Base-by-base conservation (phyloP, 2,113 vertebrate species). In the Meriones unguiculatus region DNA sequence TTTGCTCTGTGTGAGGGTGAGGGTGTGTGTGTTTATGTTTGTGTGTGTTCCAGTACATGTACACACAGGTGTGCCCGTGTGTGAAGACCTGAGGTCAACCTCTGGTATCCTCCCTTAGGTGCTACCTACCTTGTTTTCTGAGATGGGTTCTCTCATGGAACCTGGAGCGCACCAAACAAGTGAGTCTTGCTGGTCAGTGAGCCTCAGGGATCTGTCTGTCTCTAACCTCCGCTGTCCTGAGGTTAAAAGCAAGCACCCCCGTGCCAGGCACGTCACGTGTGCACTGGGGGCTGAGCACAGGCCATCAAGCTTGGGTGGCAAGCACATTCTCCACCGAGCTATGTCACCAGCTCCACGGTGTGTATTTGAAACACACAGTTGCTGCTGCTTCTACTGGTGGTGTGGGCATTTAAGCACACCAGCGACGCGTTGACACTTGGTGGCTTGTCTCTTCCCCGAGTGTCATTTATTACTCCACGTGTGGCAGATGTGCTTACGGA, bases 401-500 rank as follows among this genome's bases (percentile, higher is more conserved):
- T 24, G 1, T 7, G 80, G 54, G 46, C 38, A 30, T 50, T 38
- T 17, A 2, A 6, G 38, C 81, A 84, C 59, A 64, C 15, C n/a
- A 0, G 30, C 20, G 72, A 67, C 24, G 14, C 18, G n/a, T 17
- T 85, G 62, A 64, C 57, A 46, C 0, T 15, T 0, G 11, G 4
- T 12, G n/a, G 65, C 75, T 46, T 18, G 17, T 89, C 50, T 65
- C 46, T 87, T 92, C 57, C 59, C 41, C 65, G 54, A 41, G 50
- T 35, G 62, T 8, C 11, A 12, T 24, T 41, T 52, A 30, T 9
- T 69, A 41, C 65, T 65, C 67, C 57, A 78, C 50, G 50, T 41
- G 46, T 0, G 89, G 73, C 62, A 95, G 84, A 90, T 52, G 77
- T 6, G 80, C 30, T 87, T 85, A 20, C 0, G 67, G 87, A 94